phyloP scores from a whole-genome alignment of 2,888 invertebrate species.

The Leptopterna dolabrata region DNA sequence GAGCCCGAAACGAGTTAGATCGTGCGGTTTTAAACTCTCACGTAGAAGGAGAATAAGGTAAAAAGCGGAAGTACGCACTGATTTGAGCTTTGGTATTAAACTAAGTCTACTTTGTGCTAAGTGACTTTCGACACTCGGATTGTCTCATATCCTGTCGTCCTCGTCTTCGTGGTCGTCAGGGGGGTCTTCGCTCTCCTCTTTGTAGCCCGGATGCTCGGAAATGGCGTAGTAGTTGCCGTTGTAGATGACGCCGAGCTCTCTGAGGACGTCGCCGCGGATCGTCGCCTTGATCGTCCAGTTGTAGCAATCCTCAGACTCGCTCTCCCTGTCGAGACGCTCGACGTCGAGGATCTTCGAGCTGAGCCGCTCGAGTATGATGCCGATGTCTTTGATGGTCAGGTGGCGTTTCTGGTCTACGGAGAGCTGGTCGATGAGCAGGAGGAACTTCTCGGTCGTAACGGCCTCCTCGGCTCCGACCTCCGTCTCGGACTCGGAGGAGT shows the following conservation, averaged over 20 bases:
- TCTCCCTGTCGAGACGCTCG: constrained; percentile 90
- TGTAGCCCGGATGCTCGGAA: constrained; percentile 93
- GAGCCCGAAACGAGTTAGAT: constrained; percentile 53
- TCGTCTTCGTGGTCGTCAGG: constrained; percentile 85
- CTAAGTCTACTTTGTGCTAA: constrained; percentile 54
- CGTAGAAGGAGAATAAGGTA: constrained; percentile 38
- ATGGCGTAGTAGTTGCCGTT: constrained; percentile 96
- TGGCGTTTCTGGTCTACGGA: constrained; percentile 93
- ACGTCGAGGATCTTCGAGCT: constrained; percentile 94
- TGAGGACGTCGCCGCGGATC: constrained; percentile 89
- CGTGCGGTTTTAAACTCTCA: constrained; percentile 45
- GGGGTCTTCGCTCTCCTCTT: constrained; percentile 86
- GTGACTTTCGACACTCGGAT: constrained; percentile 51
- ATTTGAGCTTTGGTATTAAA: constrained; percentile 53
- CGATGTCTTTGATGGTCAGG: constrained; percentile 93
- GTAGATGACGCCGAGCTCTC: constrained; percentile 93
- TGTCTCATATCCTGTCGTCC: constrained; percentile 72
- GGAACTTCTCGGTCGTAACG: constrained; percentile 90
- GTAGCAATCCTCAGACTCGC: constrained; percentile 92
- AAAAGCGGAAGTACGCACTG: constrained; percentile 55
- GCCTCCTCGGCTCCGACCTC: constrained; percentile 92
- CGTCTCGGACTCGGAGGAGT: constrained; percentile 86
- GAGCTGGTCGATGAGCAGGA: constrained; percentile 91
- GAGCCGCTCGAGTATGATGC: constrained; percentile 91
- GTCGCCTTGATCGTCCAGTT: constrained; percentile 98